A percentile compares a stretch with the other conserved stretches of the same genome.
phyloP scores from a whole-genome alignment of 1,140 invertebrate species.

The Dreissena rostriformis region DNA sequence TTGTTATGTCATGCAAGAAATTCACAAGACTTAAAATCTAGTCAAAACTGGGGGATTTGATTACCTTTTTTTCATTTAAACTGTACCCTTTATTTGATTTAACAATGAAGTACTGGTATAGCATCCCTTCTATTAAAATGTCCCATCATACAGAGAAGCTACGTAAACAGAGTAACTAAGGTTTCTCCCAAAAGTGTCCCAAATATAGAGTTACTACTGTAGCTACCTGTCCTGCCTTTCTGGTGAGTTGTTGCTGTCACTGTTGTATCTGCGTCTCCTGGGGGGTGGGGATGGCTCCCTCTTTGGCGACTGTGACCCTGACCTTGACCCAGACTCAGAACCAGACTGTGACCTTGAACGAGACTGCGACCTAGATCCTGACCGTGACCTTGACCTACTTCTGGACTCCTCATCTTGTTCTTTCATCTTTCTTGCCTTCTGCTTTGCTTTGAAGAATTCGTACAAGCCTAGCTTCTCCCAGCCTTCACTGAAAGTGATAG shows the following conservation, averaged over 20 bases:
- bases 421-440: constrained; percentile 93
- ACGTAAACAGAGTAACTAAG: too few species aligned
- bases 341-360: constrained; percentile 66
- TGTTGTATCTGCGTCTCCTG: constrained; percentile 59
- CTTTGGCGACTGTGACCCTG: constrained; percentile 45
- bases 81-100: too few species aligned
- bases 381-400: constrained; percentile 53
- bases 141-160: too few species aligned
- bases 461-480: constrained; percentile 99
- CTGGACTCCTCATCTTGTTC: constrained; percentile 84
- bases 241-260: constrained; percentile 50
- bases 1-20: too few species aligned
- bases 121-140: too few species aligned
- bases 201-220: too few species aligned
- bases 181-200: too few species aligned
- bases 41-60: too few species aligned
- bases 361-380: constrained; percentile 67
- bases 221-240: background rate
- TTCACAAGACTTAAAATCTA: too few species aligned
- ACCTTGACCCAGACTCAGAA: constrained; percentile 49
- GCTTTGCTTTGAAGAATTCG: constrained; percentile 98
- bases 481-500: constrained; percentile 89
- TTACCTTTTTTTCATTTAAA: too few species aligned
- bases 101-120: too few species aligned
- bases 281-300: constrained; percentile 57